Conservation (phyloP, 2,113 vertebrate genomes). For the Rhineura floridana region DNA sequence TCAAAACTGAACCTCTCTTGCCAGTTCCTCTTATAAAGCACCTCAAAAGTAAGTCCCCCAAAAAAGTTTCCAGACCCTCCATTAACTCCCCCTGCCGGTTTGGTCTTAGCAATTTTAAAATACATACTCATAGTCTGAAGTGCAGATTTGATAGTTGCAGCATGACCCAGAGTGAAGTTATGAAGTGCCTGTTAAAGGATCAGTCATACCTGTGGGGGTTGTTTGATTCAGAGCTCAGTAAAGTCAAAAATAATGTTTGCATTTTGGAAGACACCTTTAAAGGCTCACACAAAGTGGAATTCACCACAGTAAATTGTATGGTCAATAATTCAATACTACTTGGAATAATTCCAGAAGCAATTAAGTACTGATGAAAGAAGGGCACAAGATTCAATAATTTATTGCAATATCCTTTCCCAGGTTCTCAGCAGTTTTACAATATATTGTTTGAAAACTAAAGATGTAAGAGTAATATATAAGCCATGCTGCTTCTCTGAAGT, state of each 20-base stretch:
- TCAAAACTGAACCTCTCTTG: no score
- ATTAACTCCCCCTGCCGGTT: no score
- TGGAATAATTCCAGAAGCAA: constrained; percentile 8
- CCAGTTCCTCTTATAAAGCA: no score
- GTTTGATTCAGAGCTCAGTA: not conserved
- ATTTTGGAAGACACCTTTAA: not conserved
- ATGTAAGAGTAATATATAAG: constrained; percentile 13
- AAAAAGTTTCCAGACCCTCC: no score
- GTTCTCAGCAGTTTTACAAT: constrained; percentile 2
- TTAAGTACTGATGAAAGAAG: constrained; percentile 22
- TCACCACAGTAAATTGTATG: not conserved
- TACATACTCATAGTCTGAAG: not conserved
- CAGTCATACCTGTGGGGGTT: not conserved
- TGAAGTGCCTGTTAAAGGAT: not conserved
- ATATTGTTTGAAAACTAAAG: constrained; percentile 26
- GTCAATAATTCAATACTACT: constrained; percentile 21
- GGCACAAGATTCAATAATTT: not conserved
- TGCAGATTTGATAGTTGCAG: not conserved
- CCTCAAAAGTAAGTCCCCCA: no score
- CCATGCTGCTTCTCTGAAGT: not conserved
- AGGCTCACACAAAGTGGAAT: not conserved
- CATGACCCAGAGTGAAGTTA: not conserved
- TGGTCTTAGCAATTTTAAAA: not conserved
- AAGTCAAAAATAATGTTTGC: not conserved
- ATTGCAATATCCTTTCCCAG: not conserved